These are phyloP conservation scores for Lacanobia wlatinum DNA, from an alignment of 2,888 invertebrate species.

Conservation along the genomic window DNA sequence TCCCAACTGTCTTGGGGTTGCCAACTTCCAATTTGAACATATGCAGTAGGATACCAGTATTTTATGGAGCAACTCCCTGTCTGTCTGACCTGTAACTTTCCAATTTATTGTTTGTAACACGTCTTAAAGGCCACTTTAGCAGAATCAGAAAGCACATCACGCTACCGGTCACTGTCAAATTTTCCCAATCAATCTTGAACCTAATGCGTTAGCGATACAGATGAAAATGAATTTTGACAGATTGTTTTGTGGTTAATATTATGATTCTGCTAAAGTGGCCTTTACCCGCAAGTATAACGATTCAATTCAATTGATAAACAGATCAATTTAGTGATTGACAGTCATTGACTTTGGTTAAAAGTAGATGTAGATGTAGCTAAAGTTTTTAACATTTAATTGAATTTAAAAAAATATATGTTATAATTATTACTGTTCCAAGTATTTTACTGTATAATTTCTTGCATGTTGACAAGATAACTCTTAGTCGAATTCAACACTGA, in stretches of 20 bases:
- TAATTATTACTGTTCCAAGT: constrained; percentile 5
- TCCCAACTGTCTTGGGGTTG: neutral
- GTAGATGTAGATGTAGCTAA: constrained; percentile 27
- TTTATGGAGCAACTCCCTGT: no score
- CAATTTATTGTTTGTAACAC: no score
- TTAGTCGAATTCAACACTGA: neutral
- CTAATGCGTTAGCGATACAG: no score
- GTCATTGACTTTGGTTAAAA: constrained; percentile 13
- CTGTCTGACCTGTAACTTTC: neutral
- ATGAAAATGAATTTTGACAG: no score
- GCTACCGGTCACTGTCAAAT: no score
- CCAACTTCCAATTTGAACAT: neutral
- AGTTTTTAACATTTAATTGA: constrained; percentile 23
- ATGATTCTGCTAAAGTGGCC: no score
- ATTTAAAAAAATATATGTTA: constrained; percentile 4
- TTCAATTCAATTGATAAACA: constrained; percentile 21
- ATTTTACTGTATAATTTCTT: constrained; percentile 15
- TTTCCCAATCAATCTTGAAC: no score
- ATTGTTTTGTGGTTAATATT: no score
- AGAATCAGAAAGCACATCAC: no score
- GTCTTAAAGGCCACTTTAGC: no score
- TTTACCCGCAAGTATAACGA: no score
- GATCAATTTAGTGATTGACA: constrained; percentile 10
- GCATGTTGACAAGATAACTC: constrained; percentile 25
- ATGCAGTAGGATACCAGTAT: neutral